Conservation (phyloP, 2,797 vertebrate genomes). For the Thamnophis elegans region DNA sequence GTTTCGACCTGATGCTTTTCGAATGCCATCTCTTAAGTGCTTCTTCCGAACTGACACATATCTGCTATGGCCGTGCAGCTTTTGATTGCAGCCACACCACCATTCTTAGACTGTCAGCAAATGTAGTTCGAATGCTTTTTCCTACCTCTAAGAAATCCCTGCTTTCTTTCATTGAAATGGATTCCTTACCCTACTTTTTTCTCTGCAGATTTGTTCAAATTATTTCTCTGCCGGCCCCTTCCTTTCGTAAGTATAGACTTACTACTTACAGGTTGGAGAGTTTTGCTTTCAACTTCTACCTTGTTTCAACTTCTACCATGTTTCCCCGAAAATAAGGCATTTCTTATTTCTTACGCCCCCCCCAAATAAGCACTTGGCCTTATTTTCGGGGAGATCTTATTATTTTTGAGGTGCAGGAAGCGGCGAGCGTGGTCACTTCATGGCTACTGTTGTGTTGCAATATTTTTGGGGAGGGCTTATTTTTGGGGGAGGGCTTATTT, state of each 20-base stretch:
- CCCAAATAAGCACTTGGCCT: no score
- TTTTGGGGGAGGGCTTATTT: no score
- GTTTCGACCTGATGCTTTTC: slow-evolving; percentile 21
- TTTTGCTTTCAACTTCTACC: neutral
- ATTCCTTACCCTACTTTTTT: neutral
- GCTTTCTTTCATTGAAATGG: slow-evolving; percentile 41
- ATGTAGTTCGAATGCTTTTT: slow-evolving; percentile 39
- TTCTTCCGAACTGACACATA: slow-evolving; percentile 19
- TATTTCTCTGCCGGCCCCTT: slow-evolving; percentile 30
- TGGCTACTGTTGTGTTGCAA: no score
- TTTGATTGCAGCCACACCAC: slow-evolving; percentile 36
- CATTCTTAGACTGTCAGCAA: slow-evolving; percentile 48
- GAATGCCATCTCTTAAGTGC: neutral
- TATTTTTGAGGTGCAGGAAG: no score
- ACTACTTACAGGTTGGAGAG: neutral
- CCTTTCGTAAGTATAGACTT: slow-evolving; percentile 43
- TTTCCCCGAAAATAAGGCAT: no score
- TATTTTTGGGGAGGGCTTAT: no score
- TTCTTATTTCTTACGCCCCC: no score
- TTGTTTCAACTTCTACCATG: no score
- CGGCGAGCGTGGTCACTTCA: no score
- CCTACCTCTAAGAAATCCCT: slow-evolving; percentile 30
- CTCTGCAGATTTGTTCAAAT: slow-evolving; percentile 24
- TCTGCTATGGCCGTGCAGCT: neutral
- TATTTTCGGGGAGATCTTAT: no score